Evolutionary conservation across 2,113 vertebrate genomes (phyloP), one percentile per base, ranked within the genome.

Genomic region (Corydoras maculifer): DNA sequence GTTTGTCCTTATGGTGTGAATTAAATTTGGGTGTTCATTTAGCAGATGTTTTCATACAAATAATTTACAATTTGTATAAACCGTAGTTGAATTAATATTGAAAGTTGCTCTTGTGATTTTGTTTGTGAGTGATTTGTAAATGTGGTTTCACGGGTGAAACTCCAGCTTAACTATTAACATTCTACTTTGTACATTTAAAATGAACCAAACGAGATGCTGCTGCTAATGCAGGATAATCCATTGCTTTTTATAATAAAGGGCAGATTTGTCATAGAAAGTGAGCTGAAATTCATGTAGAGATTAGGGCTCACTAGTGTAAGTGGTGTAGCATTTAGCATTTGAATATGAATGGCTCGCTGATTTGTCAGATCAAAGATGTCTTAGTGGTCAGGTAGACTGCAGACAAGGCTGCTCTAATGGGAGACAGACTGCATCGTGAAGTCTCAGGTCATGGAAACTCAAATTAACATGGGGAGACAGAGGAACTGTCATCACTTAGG

Each of bases 381-480:
- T 30, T 32, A 67, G 69, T 50, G 76, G 58, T 59, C 62, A 66
- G 74, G 74, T 69, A 84, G 80, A 72, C 69, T 54, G 75, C 75
- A 75, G 79, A 87, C 83, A 75, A 79, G 58, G 18, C 70, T 60
- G 50, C 74, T 74, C 75, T 85, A 82, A 87, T 80, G 79, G 83
- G 80, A 82, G 82, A 63, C 67, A 78, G 80, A 61, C 78, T 77
- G 68, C 79, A 61, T 75, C 62, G 25, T 60, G 65, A 62, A 54
- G 60, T 74, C 71, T 73, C 65, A 62, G 62, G 62, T 65, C 80
- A 70, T 73, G 82, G 79, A 76, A 81, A 77, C 80, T 80, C 72
- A 82, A 84, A 86, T 83, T 84, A 83, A 84, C 79, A 82, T 75
- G 76, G 74, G 77, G 68, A 81, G 79, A 87, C 87, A 86, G 86